Evolutionary conservation across 2,113 vertebrate genomes (phyloP).

Genomic region (Phycodurus eques): DNA sequence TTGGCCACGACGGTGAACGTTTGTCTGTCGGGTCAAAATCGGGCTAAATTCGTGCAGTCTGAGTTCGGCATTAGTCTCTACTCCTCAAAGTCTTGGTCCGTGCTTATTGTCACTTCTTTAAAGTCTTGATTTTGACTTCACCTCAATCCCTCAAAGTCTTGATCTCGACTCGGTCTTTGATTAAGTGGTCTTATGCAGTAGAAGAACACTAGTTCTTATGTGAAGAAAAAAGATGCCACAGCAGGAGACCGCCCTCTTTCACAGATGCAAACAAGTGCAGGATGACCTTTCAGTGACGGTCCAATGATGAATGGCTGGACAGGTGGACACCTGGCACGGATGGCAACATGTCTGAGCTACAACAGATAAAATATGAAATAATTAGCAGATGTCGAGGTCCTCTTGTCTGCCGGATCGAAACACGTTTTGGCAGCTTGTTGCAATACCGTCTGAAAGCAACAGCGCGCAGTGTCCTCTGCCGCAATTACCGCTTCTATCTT

Average conservation of each 20-base stretch:
- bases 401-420: background rate
- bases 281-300: background rate
- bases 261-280: background rate
- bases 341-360: background rate
- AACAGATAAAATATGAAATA: background rate
- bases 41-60: no score
- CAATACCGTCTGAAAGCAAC: background rate
- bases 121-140: background rate
- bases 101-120: background rate
- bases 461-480: conserved; percentile 34
- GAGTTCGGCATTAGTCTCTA: background rate
- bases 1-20: no score
- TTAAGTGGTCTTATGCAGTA: background rate
- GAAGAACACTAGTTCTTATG: background rate
- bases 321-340: background rate
- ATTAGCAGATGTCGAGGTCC: background rate
- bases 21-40: no score
- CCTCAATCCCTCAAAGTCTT: background rate
- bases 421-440: background rate
- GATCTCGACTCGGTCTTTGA: background rate
- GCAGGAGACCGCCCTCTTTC: background rate
- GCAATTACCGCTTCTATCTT: conserved; percentile 25
- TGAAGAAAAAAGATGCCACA: background rate
- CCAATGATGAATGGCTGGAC: background rate
- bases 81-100: background rate